A percentile compares a stretch with the other conserved stretches of the same genome.
These are phyloP conservation scores for Antheraea yamamai DNA, from an alignment of 2,888 invertebrate genomes.

Conservation along the genomic window DNA sequence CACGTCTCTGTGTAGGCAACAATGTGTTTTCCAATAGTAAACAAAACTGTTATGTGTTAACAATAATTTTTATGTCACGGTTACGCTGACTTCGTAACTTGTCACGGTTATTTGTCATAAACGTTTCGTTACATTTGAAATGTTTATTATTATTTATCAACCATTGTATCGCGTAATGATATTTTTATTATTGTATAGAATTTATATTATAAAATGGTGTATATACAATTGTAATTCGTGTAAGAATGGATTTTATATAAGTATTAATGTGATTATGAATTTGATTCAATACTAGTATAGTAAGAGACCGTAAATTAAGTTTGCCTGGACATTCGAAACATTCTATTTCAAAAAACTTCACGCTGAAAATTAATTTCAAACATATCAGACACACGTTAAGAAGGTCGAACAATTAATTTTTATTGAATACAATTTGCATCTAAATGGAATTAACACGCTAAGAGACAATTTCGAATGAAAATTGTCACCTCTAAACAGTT, in stretches of 20 bases:
- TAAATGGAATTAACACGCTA: background rate
- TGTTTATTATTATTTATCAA: background rate
- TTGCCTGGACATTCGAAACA: background rate
- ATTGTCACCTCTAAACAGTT: too few relatives aligned
- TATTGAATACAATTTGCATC: background rate
- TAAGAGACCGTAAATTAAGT: background rate
- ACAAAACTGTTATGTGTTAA: constrained; percentile 14
- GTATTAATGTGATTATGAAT: too few relatives aligned
- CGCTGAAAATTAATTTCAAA: background rate
- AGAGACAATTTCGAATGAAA: too few relatives aligned
- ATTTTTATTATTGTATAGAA: background rate
- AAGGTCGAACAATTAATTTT: background rate
- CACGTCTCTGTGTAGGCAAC: constrained; percentile 12
- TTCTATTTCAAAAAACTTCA: background rate
- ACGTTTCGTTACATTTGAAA: background rate
- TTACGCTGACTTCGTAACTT: constrained; percentile 12
- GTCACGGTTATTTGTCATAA: constrained; percentile 5
- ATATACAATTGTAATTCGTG: background rate
- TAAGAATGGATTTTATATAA: background rate
- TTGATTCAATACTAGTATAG: background rate
- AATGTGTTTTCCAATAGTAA: constrained; percentile 11
- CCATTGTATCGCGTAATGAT: background rate
- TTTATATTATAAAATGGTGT: background rate
- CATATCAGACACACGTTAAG: background rate
- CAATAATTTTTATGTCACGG: constrained; percentile 12